Evolutionary conservation across 2,888 invertebrate species (phyloP).

Genomic region (Carterocephalus palaemon): DNA sequence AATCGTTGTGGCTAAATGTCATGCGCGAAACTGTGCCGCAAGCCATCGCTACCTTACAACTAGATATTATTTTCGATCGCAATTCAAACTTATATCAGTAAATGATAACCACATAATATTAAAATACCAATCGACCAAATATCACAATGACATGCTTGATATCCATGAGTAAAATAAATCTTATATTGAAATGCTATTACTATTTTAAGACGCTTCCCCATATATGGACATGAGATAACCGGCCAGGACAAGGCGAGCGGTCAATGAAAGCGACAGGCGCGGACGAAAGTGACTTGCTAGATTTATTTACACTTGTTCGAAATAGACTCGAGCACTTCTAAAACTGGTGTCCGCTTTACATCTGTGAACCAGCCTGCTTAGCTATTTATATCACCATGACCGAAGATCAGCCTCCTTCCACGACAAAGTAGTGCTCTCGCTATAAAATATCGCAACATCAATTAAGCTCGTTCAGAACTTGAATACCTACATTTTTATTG

Average conservation of each 20-base stretch:
- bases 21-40: too few relatives aligned
- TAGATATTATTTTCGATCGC: too few relatives aligned
- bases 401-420: constrained; percentile 68
- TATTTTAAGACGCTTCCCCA: constrained; percentile 11
- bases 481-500: constrained; percentile 59
- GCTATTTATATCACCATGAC: constrained; percentile 68
- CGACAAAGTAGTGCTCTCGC: constrained; percentile 61
- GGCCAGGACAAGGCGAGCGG: constrained; percentile 41
- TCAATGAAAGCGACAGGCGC: constrained; percentile 70
- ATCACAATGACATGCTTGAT: too few relatives aligned
- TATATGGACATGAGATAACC: constrained; percentile 15
- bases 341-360: constrained; percentile 72
- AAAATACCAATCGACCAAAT: too few relatives aligned
- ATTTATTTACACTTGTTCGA: constrained; percentile 75
- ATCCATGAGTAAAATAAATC: too few relatives aligned
- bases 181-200: too few relatives aligned
- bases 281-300: constrained; percentile 69
- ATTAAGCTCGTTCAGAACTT: constrained; percentile 57
- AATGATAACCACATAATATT: too few relatives aligned
- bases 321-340: constrained; percentile 69
- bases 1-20: too few relatives aligned
- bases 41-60: too few relatives aligned
- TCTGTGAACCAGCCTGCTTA: constrained; percentile 52
- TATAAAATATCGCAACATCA: constrained; percentile 47
- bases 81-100: too few relatives aligned